phyloP scores from a whole-genome alignment of 2,797 vertebrate species.

The Rhinoraja longicauda region DNA sequence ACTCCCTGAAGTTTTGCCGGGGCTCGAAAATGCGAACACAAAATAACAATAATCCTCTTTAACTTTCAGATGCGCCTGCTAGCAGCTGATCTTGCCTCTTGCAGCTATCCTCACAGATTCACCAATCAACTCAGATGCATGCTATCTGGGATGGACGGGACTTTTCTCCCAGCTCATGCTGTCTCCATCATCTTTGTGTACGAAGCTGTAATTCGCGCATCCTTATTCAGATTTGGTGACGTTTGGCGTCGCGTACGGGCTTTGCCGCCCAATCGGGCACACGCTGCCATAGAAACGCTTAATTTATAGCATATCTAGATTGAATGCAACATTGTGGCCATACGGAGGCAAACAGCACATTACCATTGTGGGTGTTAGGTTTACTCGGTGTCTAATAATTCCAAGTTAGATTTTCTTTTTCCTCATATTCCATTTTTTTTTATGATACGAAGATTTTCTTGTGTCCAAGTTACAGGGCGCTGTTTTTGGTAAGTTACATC shows the following conservation, averaged over 20 bases:
- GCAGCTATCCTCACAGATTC: constrained; percentile 29
- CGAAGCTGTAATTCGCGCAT: constrained; percentile 76
- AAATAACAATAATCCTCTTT: constrained; percentile 26
- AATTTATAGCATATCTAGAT: constrained; percentile 82
- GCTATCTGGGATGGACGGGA: constrained; percentile 48
- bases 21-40: background rate
- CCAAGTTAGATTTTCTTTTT: constrained; percentile 54
- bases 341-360: constrained; percentile 64
- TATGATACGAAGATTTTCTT: constrained; percentile 37
- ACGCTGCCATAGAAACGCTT: constrained; percentile 81
- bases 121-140: constrained; percentile 34
- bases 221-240: constrained; percentile 89
- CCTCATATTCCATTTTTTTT: constrained; percentile 46
- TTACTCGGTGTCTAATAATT: constrained; percentile 54
- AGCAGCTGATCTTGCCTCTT: constrained; percentile 37
- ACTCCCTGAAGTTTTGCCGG: constrained; percentile 32
- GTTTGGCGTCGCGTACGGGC: constrained; percentile 63
- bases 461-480: constrained; percentile 19
- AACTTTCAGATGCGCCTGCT: constrained; percentile 21
- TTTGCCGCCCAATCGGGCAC: constrained; percentile 68
- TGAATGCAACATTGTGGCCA: constrained; percentile 60
- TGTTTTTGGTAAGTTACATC: constrained; percentile 36
- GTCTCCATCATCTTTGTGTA: constrained; percentile 79
- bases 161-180: constrained; percentile 68
- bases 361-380: constrained; percentile 57